Conservation (phyloP, 2,113 vertebrate genomes). For the Polyodon spathula region DNA sequence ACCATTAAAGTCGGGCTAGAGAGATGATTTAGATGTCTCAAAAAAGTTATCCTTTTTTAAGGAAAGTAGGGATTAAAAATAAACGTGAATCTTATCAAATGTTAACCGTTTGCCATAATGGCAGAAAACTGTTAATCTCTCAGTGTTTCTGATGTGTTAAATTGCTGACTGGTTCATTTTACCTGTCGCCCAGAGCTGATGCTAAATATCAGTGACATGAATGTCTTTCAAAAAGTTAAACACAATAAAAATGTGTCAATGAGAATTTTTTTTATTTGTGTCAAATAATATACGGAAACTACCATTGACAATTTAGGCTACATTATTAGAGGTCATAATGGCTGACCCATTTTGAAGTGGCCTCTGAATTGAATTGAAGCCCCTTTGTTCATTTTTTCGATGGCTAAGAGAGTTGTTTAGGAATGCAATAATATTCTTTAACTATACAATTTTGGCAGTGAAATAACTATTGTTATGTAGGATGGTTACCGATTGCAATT, state of each 20-base stretch:
- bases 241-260: conserved; percentile 49
- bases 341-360: no score
- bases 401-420: no score
- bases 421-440: no score
- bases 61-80: conserved; percentile 63
- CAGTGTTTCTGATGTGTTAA: conserved; percentile 60
- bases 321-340: no score
- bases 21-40: conserved; percentile 75
- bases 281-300: no score
- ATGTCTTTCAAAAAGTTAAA: conserved; percentile 51
- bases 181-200: conserved; percentile 81
- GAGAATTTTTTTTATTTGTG: conserved; percentile 22
- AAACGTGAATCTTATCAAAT: conserved; percentile 71
- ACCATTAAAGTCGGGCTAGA: conserved; percentile 73
- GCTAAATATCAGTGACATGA: conserved; percentile 86
- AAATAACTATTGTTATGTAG: no score
- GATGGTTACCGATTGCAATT: no score
- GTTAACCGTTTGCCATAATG: conserved; percentile 74
- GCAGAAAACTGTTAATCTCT: conserved; percentile 73
- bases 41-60: conserved; percentile 70
- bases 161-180: conserved; percentile 88
- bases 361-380: no score
- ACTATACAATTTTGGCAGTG: no score
- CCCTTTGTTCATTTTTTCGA: no score
- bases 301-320: no score